These are phyloP conservation scores for Tillus elongatus DNA, from an alignment of 2,888 invertebrate genomes.

Conservation along the genomic window DNA sequence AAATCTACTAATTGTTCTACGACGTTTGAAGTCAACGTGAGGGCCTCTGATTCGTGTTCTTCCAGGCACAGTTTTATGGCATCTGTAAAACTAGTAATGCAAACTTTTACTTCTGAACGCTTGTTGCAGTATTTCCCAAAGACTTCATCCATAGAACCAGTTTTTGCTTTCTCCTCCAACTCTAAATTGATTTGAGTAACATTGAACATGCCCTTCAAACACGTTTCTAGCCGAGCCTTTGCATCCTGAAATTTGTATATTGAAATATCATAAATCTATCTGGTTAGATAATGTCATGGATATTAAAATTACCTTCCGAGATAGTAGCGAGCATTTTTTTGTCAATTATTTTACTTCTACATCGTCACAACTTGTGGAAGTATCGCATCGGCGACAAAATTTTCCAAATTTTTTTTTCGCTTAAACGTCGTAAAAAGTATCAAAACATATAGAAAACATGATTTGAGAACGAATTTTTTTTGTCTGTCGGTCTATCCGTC, in stretches of 20 bases:
- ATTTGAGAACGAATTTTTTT: too few species aligned
- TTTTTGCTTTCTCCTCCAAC: conserved; percentile 60
- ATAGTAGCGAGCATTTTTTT: too few species aligned
- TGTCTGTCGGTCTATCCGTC: too few species aligned
- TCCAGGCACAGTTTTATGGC: conserved; percentile 56
- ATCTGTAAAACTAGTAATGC: conserved; percentile 50
- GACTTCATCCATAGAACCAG: conserved; percentile 42
- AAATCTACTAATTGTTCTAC: conserved; percentile 62
- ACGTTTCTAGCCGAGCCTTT: conserved; percentile 42
- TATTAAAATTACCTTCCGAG: too few species aligned
- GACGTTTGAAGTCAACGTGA: conserved; percentile 55
- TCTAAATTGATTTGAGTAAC: conserved; percentile 51
- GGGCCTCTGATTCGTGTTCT: conserved; percentile 50
- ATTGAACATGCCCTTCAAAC: conserved; percentile 53
- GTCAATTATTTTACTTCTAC: too few species aligned
- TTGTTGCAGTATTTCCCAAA: conserved; percentile 58
- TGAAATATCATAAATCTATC: too few species aligned
- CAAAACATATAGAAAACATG: too few species aligned
- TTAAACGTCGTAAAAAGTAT: too few species aligned
- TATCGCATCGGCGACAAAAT: too few species aligned
- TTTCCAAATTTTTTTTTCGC: too few species aligned
- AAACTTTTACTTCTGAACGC: conserved; percentile 49
- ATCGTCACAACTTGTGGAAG: too few species aligned
- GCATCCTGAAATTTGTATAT: conserved; percentile 46
- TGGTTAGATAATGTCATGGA: too few species aligned